A percentile compares a stretch with the other conserved stretches of the same genome.
These are phyloP conservation scores for Rhinolophus ferrumequinum DNA, from an alignment of 2,113 vertebrate species.

Conservation along the genomic window DNA sequence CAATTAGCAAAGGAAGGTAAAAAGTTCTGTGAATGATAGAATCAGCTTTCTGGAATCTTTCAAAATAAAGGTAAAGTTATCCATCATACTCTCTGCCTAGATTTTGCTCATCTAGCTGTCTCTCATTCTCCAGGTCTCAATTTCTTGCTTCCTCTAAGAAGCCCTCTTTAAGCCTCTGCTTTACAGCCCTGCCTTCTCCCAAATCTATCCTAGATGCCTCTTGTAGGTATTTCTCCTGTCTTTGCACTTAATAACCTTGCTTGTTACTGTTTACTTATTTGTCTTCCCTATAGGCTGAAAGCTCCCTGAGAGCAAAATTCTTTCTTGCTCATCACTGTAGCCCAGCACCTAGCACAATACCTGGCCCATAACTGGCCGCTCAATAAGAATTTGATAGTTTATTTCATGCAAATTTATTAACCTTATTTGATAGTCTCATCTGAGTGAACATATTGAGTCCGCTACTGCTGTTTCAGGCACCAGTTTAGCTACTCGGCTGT, in stretches of 20 bases:
- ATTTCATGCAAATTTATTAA: background rate
- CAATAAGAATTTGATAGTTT: background rate
- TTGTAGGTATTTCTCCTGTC: background rate
- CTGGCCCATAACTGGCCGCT: background rate
- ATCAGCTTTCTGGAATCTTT: slow-evolving; percentile 7
- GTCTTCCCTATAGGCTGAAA: background rate
- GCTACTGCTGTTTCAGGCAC: background rate
- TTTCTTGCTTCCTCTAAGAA: slow-evolving; percentile 12
- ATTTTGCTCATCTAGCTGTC: background rate
- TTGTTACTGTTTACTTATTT: background rate
- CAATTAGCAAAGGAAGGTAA: background rate
- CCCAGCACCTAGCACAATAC: background rate
- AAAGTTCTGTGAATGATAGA: background rate
- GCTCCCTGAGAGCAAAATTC: background rate
- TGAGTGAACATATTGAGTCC: background rate
- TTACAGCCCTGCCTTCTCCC: background rate
- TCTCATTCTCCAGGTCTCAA: background rate
- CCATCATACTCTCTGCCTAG: background rate
- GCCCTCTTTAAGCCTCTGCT: background rate
- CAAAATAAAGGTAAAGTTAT: background rate
- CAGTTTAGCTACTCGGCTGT: background rate
- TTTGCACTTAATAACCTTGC: background rate
- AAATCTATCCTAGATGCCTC: background rate
- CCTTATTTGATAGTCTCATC: background rate
- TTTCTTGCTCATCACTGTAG: background rate